Evolutionary conservation across 2,797 vertebrate species (phyloP), one percentile per base, ranked within the genome.

Genomic region (Lepilemur ruficaudatus): DNA sequence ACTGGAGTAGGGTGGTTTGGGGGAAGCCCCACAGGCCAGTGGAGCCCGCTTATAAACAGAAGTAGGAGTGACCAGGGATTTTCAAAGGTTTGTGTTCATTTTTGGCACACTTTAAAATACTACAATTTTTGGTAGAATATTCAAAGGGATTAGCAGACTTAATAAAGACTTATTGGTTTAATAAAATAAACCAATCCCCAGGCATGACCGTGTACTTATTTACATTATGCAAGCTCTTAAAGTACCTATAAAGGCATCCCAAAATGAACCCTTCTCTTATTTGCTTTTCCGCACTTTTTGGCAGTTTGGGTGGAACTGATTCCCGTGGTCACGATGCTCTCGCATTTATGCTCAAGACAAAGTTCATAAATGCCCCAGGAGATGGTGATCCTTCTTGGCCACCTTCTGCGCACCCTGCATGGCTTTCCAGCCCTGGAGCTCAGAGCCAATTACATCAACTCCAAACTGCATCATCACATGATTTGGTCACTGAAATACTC

Each of bases 261-360:
- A 38, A n/a, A 13, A 57, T 15, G n/a, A 79, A 32, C 8, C 2
- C 1, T 52, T 52, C 38, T 76, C 22, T 43, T 25, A 14, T 30
- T n/a, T 38, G 55, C 38, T 3, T 59, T 57, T 48, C 20, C 2
- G 38, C 12, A 23, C 55, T 55, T n/a, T n/a, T 52, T 14, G 41
- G 46, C 28, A 3, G 1, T 30, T 23, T 35, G 0, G 4, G 4
- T 2, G 46, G 50, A 89, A 35, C 10, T 43, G 23, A 14, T 46
- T 30, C 6, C 23, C 30, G 35, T 25, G 30, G 5, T 41, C 20
- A 0, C 2, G 3, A 4, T 23, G 7, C 35, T 50, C 12, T 84
- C 1, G 10, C 38, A 17, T 4, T 15, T 4, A 35, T 7, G n/a
- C 23, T 15, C 18, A 22, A 0, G 1, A 92, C 28, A 32, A 48